These are phyloP conservation scores for Auanema freiburgensis DNA, from an alignment of 2,888 invertebrate species.

Conservation along the genomic window DNA sequence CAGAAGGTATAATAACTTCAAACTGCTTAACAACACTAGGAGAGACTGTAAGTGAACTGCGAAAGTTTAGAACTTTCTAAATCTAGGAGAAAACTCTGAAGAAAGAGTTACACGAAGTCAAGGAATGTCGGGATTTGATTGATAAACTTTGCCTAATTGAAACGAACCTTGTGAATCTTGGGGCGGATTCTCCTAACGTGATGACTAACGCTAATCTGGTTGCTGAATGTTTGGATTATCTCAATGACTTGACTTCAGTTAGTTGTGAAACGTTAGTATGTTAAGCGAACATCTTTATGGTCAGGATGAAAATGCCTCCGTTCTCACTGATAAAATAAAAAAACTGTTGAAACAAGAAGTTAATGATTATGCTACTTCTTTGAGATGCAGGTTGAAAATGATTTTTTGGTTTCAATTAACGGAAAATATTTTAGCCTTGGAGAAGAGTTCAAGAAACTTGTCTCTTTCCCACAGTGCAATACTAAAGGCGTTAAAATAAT, in stretches of 20 bases:
- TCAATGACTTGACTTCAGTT: too few relatives aligned
- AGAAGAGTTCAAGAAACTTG: slow-evolving; percentile 8
- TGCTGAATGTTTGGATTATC: too few relatives aligned
- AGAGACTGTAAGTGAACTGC: slow-evolving; percentile 1
- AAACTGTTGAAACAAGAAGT: slow-evolving; percentile 11
- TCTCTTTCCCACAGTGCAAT: slow-evolving; percentile 8
- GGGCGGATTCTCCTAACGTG: too few relatives aligned
- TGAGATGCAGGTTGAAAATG: slow-evolving; percentile 10
- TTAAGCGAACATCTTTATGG: too few relatives aligned
- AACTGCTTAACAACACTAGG: background rate
- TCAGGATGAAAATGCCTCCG: slow-evolving; percentile 5
- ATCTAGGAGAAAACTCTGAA: slow-evolving; percentile 1
- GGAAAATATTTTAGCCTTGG: slow-evolving; percentile 9
- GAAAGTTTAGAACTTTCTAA: too few relatives aligned
- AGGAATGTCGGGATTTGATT: slow-evolving; percentile 4
- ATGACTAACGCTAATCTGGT: too few relatives aligned
- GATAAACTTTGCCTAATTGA: slow-evolving; percentile 4
- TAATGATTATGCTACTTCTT: slow-evolving; percentile 4
- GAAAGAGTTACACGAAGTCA: background rate
- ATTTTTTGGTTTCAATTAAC: too few relatives aligned
- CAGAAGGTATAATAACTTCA: background rate
- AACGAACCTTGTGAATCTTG: too few relatives aligned
- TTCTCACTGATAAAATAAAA: slow-evolving; percentile 9
- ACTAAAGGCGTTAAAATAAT: slow-evolving; percentile 11
- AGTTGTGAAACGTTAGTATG: too few relatives aligned